Base-by-base conservation (phyloP, 2,797 vertebrate species). In the Pampus argenteus region DNA sequence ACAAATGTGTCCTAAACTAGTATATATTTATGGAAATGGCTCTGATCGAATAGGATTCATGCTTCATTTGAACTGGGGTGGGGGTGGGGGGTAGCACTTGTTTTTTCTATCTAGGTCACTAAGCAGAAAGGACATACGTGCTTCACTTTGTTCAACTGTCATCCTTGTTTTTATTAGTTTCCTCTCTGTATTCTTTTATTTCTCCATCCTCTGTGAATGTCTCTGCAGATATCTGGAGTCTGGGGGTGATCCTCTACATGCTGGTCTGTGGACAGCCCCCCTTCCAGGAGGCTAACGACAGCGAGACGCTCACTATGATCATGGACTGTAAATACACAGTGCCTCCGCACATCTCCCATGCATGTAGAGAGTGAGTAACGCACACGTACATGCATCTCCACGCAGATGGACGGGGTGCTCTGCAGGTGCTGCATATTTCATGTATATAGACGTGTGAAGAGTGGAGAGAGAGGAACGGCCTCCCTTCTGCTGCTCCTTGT, bases 251-350 rank as follows among this genome's bases (percentile, higher is more conserved):
- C 86, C 96, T 97, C 34, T 97, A 95, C 87, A 97, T 97, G 96
- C 90, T 97, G 92, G 96, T 97, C n/a, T 97, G 95, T 0, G 96
- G 96, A 47, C 96, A 96, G 55, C 96, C 96, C 1, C 96, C 96
- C 18, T 97, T 97, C 89, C 96, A 97, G 89, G 96, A 97, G 90
- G 91, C 96, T 60, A 97, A 97, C 0, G 96, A 97, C 94, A 97
- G 96, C 0, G 96, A 97, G 91, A 97, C 96, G 6, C 95, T 97
- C 78, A 97, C 96, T 51, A 97, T 97, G 96, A 97, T 97, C 91
- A 96, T 97, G 95, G 96, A 97, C 93, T 97, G 96, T 55, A 96
- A 95, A 92, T 97, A 97, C 92, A 95, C 91, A 0, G 74, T 96
- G 57, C 96, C 96, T 5, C 74, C 86, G 0, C 95, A 96, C 13